These are phyloP conservation scores for Helicoverpa assulta DNA, from an alignment of 2,888 invertebrate species.

Conservation along the genomic window DNA sequence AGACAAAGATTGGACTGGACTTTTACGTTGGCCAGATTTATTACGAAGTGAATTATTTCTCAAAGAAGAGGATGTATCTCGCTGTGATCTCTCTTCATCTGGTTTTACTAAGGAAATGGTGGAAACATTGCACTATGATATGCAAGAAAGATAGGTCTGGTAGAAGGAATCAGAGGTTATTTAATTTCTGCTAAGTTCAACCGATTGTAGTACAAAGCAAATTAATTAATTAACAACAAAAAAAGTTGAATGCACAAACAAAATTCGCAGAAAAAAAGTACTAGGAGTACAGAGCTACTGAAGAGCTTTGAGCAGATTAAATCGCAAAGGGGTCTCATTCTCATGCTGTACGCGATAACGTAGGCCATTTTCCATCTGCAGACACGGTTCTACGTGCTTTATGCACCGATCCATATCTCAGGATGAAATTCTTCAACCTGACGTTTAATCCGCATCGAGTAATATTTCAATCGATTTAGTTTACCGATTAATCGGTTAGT, in stretches of 20 bases:
- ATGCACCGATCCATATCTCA: constrained; percentile 62
- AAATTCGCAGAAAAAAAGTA: constrained; percentile 69
- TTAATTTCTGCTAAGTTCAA: constrained; percentile 1
- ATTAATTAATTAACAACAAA: constrained; percentile 15
- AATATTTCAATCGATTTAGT: constrained; percentile 53
- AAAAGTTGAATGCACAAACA: constrained; percentile 24
- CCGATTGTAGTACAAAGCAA: not conserved
- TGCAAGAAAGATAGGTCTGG: not conserved
- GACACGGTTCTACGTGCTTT: constrained; percentile 65
- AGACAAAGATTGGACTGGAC: not conserved
- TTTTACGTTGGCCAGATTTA: constrained; percentile 4
- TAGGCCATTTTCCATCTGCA: constrained; percentile 70
- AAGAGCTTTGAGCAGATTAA: constrained; percentile 78
- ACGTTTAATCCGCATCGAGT: constrained; percentile 47
- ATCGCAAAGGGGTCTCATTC: constrained; percentile 79
- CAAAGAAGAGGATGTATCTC: not conserved
- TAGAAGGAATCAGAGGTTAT: no score
- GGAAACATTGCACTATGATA: not conserved
- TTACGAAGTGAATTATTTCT: constrained; percentile 11
- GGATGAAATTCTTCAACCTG: constrained; percentile 59
- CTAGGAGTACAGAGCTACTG: constrained; percentile 69
- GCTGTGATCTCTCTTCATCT: not conserved
- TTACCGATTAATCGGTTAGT: constrained; percentile 40
- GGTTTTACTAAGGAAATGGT: not conserved
- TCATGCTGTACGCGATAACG: constrained; percentile 75